phyloP scores from a whole-genome alignment of 2,797 vertebrate genomes.

The Cynodonichthys magdalenae region DNA sequence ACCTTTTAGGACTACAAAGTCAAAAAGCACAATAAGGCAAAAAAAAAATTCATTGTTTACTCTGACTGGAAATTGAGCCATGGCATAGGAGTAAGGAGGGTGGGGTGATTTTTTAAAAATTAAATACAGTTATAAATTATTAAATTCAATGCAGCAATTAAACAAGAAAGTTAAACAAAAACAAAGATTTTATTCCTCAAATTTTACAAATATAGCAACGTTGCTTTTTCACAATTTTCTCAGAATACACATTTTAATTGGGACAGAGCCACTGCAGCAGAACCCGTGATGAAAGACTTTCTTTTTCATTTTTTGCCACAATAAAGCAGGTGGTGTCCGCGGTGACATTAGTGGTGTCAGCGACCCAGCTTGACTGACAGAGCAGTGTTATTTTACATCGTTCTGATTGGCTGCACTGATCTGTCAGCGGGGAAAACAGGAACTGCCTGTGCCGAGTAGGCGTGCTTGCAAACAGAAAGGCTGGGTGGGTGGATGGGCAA shows the following conservation, averaged over 20 bases:
- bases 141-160: conserved; percentile 2
- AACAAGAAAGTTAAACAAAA: conserved; percentile 6
- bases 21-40: conserved; percentile 38
- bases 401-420: conserved; percentile 75
- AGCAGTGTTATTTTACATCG: conserved; percentile 62
- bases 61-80: conserved; percentile 28
- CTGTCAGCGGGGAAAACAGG: conserved; percentile 84
- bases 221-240: conserved; percentile 10
- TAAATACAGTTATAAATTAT: not conserved
- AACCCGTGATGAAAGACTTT: conserved; percentile 39
- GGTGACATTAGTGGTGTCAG: conserved; percentile 72
- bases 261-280: conserved; percentile 27
- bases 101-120: not conserved
- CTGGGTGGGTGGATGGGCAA: conserved; percentile 78
- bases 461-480: conserved; percentile 77
- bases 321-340: conserved; percentile 68
- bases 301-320: conserved; percentile 47
- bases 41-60: conserved; percentile 20
- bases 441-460: conserved; percentile 81
- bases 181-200: not conserved
- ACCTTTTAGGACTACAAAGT: conserved; percentile 38
- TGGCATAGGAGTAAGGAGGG: not conserved
- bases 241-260: conserved; percentile 38
- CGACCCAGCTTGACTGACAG: conserved; percentile 64
- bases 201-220: not conserved